Percentiles rank a stretch among this genome's conserved stretches.
Evolutionary conservation across 2,113 vertebrate species (phyloP).

Genomic region (Ceyx margarethae): DNA sequence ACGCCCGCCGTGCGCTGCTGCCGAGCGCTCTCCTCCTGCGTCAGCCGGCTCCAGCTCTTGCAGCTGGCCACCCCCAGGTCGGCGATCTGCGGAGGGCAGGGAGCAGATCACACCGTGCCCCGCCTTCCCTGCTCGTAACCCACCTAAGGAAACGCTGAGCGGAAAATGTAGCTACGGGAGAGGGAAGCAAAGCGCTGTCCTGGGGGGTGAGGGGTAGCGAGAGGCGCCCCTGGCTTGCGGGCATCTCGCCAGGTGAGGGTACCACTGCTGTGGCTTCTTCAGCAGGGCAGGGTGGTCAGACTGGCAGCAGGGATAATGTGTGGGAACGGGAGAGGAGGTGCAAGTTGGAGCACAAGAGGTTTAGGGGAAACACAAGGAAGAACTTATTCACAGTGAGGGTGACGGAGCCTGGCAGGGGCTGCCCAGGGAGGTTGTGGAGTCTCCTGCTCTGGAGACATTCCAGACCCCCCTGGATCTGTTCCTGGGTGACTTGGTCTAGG

Average conservation of each 20-base stretch:
- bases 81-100: slow-evolving; percentile 79
- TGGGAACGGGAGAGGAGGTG: not conserved
- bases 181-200: not conserved
- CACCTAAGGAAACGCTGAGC: not conserved
- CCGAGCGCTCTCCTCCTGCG: slow-evolving; percentile 82
- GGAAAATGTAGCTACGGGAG: not conserved
- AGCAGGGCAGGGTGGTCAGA: not conserved
- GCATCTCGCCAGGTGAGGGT: not conserved
- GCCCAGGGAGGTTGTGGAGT: no score
- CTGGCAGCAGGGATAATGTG: not conserved
- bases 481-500: no score
- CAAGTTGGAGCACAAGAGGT: no score
- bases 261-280: not conserved
- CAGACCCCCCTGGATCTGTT: no score
- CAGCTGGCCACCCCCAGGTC: slow-evolving; percentile 90
- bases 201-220: no score
- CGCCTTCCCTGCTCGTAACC: not conserved
- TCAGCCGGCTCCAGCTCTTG: slow-evolving; percentile 90
- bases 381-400: no score
- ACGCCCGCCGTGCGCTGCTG: slow-evolving; percentile 59
- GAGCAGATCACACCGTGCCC: no score
- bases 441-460: no score
- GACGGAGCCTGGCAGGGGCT: no score
- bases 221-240: not conserved
- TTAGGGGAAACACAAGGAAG: no score